Percentiles rank a stretch among this genome's conserved stretches.
phyloP scores from a whole-genome alignment of 2,888 invertebrate species.

The Chironomus tentans region DNA sequence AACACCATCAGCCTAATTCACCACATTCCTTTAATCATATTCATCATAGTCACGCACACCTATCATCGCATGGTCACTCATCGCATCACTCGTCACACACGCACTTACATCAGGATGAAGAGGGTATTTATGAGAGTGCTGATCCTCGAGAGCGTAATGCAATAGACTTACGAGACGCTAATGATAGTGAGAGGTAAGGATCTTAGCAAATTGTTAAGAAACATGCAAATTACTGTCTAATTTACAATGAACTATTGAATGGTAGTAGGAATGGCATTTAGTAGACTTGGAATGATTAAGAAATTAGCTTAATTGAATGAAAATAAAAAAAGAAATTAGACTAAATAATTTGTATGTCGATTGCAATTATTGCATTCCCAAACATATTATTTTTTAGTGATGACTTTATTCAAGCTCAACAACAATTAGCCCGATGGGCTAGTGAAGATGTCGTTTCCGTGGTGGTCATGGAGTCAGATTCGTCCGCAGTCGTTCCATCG shows the following conservation, averaged over 20 bases:
- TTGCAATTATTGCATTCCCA: background rate
- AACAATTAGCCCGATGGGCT: conserved; percentile 91
- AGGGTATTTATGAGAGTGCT: conserved; percentile 81
- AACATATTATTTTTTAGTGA: conserved; percentile 78
- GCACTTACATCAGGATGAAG: conserved; percentile 61
- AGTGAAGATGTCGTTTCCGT: conserved; percentile 71
- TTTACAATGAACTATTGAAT: background rate
- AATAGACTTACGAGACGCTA: conserved; percentile 64
- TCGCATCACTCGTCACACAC: conserved; percentile 49
- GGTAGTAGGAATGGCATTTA: background rate
- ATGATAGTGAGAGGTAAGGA: conserved; percentile 80
- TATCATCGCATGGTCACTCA: conserved; percentile 44
- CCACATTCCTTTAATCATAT: conserved; percentile 45
- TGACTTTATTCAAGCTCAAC: conserved; percentile 96
- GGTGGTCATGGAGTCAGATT: conserved; percentile 45
- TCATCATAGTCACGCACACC: conserved; percentile 44
- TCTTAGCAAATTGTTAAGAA: background rate
- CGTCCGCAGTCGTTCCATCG: conserved; percentile 46
- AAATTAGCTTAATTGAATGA: background rate
- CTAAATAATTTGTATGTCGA: conserved; percentile 12
- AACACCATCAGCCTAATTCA: conserved; percentile 45
- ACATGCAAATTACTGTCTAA: conserved; percentile 11
- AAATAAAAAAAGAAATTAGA: background rate
- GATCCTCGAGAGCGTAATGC: conserved; percentile 55
- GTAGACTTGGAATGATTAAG: background rate